A percentile compares a stretch with the other conserved stretches of the same genome.
These are phyloP conservation scores for Drosophila parthenogenetica DNA, from an alignment of 2,888 invertebrate species.

Conservation along the genomic window DNA sequence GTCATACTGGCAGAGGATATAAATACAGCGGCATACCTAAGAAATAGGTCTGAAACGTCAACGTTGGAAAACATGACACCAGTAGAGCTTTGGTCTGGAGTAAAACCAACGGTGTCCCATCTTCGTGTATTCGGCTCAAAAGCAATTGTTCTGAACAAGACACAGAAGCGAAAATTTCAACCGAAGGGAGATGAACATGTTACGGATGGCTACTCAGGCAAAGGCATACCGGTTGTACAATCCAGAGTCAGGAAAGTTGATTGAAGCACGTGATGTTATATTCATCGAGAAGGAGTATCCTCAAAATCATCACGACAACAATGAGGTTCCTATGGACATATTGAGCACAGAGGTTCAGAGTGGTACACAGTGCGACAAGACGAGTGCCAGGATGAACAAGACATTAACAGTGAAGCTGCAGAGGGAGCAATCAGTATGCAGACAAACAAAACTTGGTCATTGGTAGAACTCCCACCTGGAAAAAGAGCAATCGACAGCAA, in stretches of 20 bases:
- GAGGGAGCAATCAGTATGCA: too few species aligned
- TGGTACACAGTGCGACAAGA: too few species aligned
- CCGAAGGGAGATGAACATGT: conserved; percentile 20
- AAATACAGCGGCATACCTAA: conserved; percentile 38
- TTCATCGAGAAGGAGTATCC: too few species aligned
- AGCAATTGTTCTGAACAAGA: conserved; percentile 13
- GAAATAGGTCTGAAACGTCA: conserved; percentile 25
- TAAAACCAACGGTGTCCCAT: conserved; percentile 2
- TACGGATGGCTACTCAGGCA: conserved; percentile 36
- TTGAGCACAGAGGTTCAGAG: too few species aligned
- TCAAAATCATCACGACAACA: too few species aligned
- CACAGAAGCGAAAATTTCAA: neutral
- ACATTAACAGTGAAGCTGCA: too few species aligned
- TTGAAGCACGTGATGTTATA: neutral
- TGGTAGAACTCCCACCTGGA: too few species aligned
- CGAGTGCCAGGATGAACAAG: too few species aligned
- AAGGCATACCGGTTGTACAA: too few species aligned
- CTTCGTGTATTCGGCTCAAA: conserved; percentile 3
- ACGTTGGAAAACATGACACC: conserved; percentile 6
- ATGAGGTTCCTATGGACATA: too few species aligned
- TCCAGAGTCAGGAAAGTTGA: conserved; percentile 24
- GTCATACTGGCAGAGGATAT: conserved; percentile 45
- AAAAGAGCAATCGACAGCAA: too few species aligned
- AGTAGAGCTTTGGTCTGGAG: conserved; percentile 17
- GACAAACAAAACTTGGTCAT: too few species aligned